Percentiles rank a stretch among this genome's conserved stretches.
These are phyloP conservation scores for Acrocephalus arundinaceus DNA, from an alignment of 2,113 vertebrate genomes.

Conservation along the genomic window DNA sequence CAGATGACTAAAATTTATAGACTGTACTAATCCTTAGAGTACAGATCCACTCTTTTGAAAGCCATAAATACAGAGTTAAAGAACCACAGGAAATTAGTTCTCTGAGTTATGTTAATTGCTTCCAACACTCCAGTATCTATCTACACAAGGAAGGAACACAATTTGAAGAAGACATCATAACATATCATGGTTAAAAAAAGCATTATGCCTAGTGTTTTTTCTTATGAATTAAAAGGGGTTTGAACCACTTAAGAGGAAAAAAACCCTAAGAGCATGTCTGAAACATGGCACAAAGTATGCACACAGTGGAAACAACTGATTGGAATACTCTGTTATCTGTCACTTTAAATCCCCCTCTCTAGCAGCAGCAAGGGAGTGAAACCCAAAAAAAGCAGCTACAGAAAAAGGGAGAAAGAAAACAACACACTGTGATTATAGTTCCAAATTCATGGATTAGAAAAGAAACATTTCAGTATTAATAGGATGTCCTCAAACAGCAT, in stretches of 20 bases:
- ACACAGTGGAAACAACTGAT: slow-evolving; percentile 19
- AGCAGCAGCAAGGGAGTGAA: neutral
- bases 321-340: slow-evolving; percentile 15
- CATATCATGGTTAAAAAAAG: slow-evolving; percentile 1
- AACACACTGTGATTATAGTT: neutral
- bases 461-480: neutral
- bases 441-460: neutral
- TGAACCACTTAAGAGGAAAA: slow-evolving; percentile 19
- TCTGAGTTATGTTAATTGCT: slow-evolving; percentile 69
- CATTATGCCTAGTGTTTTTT: neutral
- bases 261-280: neutral
- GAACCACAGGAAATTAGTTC: slow-evolving; percentile 59
- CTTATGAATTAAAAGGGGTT: neutral
- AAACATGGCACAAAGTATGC: neutral
- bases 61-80: slow-evolving; percentile 48
- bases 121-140: slow-evolving; percentile 36
- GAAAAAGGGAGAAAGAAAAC: neutral
- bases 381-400: neutral
- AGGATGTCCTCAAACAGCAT: neutral
- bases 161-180: slow-evolving; percentile 48
- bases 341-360: slow-evolving; percentile 23
- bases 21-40: slow-evolving; percentile 46
- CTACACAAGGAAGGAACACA: slow-evolving; percentile 20
- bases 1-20: slow-evolving; percentile 43
- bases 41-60: slow-evolving; percentile 47